Conservation (phyloP, 2,113 vertebrate genomes). For the Heterocephalus glaber region DNA sequence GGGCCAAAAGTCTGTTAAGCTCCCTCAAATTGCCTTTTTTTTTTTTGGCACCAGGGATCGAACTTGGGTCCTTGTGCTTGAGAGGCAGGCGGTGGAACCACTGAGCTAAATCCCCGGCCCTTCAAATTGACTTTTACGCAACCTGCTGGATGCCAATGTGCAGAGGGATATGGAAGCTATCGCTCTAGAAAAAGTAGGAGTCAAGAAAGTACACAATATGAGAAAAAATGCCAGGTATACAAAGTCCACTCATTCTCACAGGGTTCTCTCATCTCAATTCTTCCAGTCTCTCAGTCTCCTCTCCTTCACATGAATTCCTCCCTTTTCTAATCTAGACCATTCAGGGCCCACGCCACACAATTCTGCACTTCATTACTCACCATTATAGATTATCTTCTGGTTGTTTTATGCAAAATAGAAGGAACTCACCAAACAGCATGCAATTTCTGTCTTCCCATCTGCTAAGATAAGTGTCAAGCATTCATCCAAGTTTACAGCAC, state of each 20-base stretch:
- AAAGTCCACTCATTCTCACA: neutral
- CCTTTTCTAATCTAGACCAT: neutral
- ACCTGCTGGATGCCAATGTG: neutral
- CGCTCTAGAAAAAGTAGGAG: neutral
- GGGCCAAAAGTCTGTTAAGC: neutral
- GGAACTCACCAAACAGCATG: neutral
- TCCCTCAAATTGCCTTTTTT: too few species aligned
- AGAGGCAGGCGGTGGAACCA: too few species aligned
- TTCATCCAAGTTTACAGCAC: neutral
- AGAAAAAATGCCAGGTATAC: accelerated
- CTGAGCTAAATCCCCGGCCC: too few species aligned
- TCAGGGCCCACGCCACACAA: neutral
- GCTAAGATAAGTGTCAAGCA: neutral
- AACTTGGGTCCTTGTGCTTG: too few species aligned
- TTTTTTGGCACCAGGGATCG: too few species aligned
- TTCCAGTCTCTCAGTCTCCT: neutral
- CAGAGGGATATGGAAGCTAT: neutral
- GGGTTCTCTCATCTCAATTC: neutral
- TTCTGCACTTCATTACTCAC: neutral
- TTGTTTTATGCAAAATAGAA: neutral
- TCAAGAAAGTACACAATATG: neutral
- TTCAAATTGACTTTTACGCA: neutral
- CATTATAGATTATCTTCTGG: neutral
- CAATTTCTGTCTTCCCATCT: neutral
- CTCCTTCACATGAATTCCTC: neutral